Evolutionary conservation across 1,140 invertebrate species (phyloP).

Genomic region (Bactericera cockerelli): DNA sequence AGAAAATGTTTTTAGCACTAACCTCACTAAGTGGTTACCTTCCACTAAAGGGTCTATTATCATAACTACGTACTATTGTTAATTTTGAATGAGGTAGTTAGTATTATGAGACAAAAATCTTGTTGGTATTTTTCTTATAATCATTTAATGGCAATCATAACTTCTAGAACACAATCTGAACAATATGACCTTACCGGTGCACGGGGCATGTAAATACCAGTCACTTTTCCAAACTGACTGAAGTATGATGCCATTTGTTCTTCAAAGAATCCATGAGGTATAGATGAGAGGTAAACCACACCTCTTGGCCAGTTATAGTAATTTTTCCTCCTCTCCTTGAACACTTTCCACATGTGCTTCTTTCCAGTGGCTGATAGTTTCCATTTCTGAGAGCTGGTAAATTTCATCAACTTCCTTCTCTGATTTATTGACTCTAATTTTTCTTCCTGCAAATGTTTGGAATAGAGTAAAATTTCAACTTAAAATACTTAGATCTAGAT

Average conservation of each 20-base stretch:
- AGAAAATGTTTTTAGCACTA: too few relatives aligned
- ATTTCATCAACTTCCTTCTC: neutral
- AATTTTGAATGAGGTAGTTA: too few relatives aligned
- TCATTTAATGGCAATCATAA: too few relatives aligned
- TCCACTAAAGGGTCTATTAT: too few relatives aligned
- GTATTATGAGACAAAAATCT: too few relatives aligned
- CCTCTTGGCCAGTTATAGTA: conserved; percentile 31
- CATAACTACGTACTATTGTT: too few relatives aligned
- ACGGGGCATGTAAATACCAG: conserved; percentile 51
- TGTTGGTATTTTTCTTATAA: too few relatives aligned
- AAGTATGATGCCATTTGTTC: conserved; percentile 71
- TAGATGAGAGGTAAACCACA: conserved; percentile 62
- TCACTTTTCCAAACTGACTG: conserved; percentile 74
- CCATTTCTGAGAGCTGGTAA: conserved; percentile 4
- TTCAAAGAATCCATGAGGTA: conserved; percentile 90
- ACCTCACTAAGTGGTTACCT: too few relatives aligned
- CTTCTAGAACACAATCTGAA: too few relatives aligned
- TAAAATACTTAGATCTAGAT: too few relatives aligned
- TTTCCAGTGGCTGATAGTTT: neutral
- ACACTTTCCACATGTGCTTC: neutral
- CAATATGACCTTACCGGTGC: conserved; percentile 57
- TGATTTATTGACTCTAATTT: neutral
- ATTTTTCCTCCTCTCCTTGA: neutral
- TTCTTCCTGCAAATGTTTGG: too few relatives aligned
- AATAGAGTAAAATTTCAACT: too few relatives aligned